Percentiles rank a stretch among this genome's conserved stretches.
These are phyloP conservation scores for Pheucticus melanocephalus DNA, from an alignment of 2,113 vertebrate species.

Conservation along the genomic window DNA sequence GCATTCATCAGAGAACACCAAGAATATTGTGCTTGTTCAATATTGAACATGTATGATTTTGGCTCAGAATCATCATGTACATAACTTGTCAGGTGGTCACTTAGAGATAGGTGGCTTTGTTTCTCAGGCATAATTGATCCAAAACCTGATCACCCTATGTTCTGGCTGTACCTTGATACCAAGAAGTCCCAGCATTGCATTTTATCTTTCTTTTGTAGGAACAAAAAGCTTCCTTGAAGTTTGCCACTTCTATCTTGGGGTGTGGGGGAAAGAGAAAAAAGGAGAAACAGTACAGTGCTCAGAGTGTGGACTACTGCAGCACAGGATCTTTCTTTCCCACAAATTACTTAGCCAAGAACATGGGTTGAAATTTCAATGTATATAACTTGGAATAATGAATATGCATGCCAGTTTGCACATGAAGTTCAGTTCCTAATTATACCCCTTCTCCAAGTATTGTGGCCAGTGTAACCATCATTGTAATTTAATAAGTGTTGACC, in stretches of 20 bases:
- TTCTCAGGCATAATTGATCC: neutral
- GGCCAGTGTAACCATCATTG: neutral
- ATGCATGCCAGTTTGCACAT: neutral
- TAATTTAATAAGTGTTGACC: neutral
- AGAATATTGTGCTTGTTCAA: neutral
- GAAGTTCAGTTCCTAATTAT: neutral
- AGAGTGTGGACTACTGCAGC: neutral
- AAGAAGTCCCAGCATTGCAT: neutral
- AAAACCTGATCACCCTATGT: neutral
- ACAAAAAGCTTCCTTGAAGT: neutral
- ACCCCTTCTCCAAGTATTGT: neutral
- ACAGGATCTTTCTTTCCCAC: neutral
- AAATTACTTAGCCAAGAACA: neutral
- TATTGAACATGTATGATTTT: neutral
- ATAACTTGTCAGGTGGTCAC: neutral
- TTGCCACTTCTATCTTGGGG: neutral
- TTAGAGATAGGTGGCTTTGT: neutral
- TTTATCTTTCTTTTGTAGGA: neutral
- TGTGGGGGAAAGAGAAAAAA: neutral
- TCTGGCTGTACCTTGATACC: neutral
- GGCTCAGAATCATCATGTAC: neutral
- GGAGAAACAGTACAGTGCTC: neutral
- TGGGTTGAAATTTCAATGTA: neutral
- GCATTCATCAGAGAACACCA: neutral
- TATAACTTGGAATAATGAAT: neutral